Conservation (phyloP, 2,888 invertebrate genomes). For the Drosophila kuntzei region DNA sequence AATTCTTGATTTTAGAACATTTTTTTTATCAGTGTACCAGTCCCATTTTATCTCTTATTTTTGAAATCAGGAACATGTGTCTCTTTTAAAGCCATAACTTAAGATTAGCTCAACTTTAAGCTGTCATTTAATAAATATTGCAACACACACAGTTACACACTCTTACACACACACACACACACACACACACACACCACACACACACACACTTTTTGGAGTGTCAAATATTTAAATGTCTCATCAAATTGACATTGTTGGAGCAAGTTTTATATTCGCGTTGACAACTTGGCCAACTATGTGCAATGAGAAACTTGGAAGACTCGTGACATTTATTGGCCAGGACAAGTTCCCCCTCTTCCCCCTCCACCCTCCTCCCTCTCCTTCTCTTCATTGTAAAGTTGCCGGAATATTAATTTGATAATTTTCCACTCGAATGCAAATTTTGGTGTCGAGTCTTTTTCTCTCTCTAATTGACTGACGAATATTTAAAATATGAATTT, state of each 20-base stretch:
- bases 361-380: neutral
- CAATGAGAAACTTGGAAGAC: conserved; percentile 49
- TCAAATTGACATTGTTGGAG: conserved; percentile 74
- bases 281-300: conserved; percentile 61
- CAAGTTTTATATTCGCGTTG: conserved; percentile 70
- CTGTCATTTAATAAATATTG: too few relatives aligned
- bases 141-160: too few relatives aligned
- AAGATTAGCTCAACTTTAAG: too few relatives aligned
- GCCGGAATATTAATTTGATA: conserved; percentile 78
- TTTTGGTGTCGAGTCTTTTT: conserved; percentile 79
- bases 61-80: too few relatives aligned
- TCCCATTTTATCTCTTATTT: too few relatives aligned
- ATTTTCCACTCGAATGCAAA: conserved; percentile 79
- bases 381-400: conserved; percentile 36
- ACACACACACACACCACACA: too few relatives aligned
- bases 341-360: conserved; percentile 3
- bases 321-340: conserved; percentile 69
- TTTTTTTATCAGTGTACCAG: too few relatives aligned
- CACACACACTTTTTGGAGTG: conserved; percentile 11
- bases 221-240: conserved; percentile 64
- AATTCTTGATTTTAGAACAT: too few relatives aligned
- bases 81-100: too few relatives aligned
- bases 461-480: conserved; percentile 77
- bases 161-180: too few relatives aligned
- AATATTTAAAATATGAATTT: conserved; percentile 80